Conservation (phyloP, 2,888 invertebrate genomes). For the Dione vanillae region DNA sequence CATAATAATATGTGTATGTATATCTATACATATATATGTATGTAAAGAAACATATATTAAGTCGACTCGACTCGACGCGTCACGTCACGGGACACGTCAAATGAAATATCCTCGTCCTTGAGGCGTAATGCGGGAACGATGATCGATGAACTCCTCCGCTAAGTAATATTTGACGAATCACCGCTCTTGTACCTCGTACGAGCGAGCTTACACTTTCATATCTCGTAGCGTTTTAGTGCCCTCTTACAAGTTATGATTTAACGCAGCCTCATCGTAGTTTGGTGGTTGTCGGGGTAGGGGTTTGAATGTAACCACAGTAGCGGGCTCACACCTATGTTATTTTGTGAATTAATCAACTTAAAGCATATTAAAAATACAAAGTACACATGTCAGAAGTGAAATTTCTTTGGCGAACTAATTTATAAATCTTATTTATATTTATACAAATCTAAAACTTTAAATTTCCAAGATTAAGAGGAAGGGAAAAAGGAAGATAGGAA, state of each 20-base stretch:
- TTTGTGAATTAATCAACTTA: too few relatives aligned
- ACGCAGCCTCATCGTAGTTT: not conserved
- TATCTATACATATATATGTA: not conserved
- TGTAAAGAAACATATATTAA: not conserved
- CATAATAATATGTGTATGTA: too few relatives aligned
- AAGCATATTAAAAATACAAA: too few relatives aligned
- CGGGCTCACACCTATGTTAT: too few relatives aligned
- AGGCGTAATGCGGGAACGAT: not conserved
- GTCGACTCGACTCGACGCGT: not conserved
- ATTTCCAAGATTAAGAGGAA: too few relatives aligned
- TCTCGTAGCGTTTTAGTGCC: conserved; percentile 8
- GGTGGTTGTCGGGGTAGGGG: too few relatives aligned
- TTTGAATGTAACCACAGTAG: too few relatives aligned
- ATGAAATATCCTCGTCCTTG: conserved; percentile 17
- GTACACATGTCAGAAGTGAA: too few relatives aligned
- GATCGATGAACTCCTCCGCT: conserved; percentile 25
- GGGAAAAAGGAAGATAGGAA: too few relatives aligned
- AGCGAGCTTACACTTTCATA: conserved; percentile 24
- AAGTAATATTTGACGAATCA: conserved; percentile 28
- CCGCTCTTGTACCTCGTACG: conserved; percentile 1
- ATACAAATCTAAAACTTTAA: too few relatives aligned
- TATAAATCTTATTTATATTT: too few relatives aligned
- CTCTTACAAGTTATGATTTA: not conserved
- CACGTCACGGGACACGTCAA: not conserved
- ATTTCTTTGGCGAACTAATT: too few relatives aligned